Evolutionary conservation across 2,888 invertebrate genomes (phyloP).

Genomic region (Oscheius sp.): DNA sequence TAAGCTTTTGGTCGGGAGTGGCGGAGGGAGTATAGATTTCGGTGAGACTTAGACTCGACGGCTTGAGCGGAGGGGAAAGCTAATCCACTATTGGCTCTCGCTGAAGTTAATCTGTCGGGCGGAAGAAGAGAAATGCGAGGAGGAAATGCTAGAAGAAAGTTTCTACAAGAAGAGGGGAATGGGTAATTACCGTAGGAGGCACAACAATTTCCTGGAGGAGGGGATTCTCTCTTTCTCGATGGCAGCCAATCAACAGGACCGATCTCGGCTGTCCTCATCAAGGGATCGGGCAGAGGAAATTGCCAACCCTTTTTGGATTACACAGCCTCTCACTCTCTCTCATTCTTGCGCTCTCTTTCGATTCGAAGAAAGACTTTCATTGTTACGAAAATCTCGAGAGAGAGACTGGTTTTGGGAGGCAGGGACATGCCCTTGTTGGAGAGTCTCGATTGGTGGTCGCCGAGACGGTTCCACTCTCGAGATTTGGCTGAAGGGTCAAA

Average conservation of each 20-base stretch:
- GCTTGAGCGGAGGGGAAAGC: constrained; percentile 28
- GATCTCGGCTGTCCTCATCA: constrained; percentile 7
- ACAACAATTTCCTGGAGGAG: constrained; percentile 21
- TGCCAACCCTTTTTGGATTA: constrained; percentile 25
- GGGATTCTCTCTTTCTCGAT: constrained; percentile 10
- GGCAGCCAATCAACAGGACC: constrained; percentile 24
- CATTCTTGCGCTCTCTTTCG: constrained; percentile 9
- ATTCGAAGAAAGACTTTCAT: background rate
- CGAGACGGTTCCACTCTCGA: constrained; percentile 28
- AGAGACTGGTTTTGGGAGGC: constrained; percentile 1
- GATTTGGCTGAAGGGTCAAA: background rate
- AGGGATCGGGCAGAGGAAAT: constrained; percentile 26
- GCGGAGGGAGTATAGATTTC: background rate
- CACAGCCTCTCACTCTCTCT: no score
- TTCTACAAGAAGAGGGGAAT: no score
- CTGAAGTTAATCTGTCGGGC: constrained; percentile 47
- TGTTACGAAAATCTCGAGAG: constrained; percentile 3
- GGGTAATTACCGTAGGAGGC: background rate
- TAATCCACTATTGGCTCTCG: constrained; percentile 53
- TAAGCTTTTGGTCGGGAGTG: background rate
- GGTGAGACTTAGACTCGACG: background rate
- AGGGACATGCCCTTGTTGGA: background rate
- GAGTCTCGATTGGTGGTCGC: no score
- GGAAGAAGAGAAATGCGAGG: constrained; percentile 10
- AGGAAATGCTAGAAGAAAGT: background rate